Percentiles rank a stretch among this genome's conserved stretches.
Conservation (phyloP, 2,888 invertebrate species). For the Dilophus febrilis region DNA sequence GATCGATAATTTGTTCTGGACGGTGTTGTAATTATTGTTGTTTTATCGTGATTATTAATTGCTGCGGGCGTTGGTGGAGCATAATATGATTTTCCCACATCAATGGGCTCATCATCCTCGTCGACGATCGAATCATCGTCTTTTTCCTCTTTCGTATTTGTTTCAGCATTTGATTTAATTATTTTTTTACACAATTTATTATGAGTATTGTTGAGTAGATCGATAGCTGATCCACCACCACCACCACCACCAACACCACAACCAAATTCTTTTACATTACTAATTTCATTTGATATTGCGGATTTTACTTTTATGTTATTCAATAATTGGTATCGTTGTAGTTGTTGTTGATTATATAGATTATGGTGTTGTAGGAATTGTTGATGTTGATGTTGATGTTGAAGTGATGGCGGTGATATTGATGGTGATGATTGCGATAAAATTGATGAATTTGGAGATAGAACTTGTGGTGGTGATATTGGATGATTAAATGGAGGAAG, state of each 20-base stretch:
- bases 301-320: no score
- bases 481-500: background rate
- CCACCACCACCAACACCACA: no score
- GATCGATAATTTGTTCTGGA: background rate
- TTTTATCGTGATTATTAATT: conserved; percentile 1
- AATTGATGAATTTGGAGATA: conserved; percentile 6
- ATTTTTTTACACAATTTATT: no score
- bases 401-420: conserved; percentile 40
- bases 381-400: no score
- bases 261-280: no score
- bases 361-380: conserved; percentile 18
- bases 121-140: conserved; percentile 47
- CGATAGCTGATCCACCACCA: no score
- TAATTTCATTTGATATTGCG: no score
- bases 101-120: conserved; percentile 55
- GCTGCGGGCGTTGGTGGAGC: conserved; percentile 37
- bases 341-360: conserved; percentile 32
- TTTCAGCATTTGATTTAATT: no score
- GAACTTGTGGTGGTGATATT: conserved; percentile 6
- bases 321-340: no score
- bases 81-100: conserved; percentile 59
- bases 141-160: conserved; percentile 34
- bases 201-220: no score
- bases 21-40: no score
- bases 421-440: conserved; percentile 10